phyloP scores from a whole-genome alignment of 2,113 vertebrate species.

The Ictalurus punctatus region DNA sequence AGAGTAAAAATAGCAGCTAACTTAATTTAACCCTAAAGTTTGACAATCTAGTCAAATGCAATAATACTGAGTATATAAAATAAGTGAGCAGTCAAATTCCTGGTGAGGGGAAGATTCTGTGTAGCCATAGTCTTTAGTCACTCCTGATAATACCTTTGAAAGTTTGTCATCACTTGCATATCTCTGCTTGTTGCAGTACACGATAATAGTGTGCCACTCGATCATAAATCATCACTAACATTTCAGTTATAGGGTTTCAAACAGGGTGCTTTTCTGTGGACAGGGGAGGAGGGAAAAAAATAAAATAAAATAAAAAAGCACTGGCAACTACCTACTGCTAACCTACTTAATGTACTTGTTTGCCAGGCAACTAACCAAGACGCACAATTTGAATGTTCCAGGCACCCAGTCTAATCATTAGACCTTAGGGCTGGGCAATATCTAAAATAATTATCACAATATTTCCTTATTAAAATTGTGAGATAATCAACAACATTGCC shows the following conservation, averaged over 20 bases:
- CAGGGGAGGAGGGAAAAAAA: not conserved
- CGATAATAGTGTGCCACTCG: not conserved
- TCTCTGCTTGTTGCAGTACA: not conserved
- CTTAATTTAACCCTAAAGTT: not conserved
- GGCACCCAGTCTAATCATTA: not conserved
- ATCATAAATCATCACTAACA: not conserved
- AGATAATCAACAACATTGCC: not conserved
- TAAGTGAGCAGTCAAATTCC: not conserved
- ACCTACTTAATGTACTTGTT: not conserved
- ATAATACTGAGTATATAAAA: not conserved
- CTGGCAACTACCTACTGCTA: not conserved
- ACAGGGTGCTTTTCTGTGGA: not conserved
- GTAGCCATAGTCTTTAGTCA: not conserved
- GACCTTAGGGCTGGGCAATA: too few relatives aligned
- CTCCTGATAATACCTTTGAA: not conserved
- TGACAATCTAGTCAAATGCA: not conserved
- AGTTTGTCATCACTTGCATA: too few relatives aligned
- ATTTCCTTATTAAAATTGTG: not conserved
- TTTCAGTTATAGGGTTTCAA: not conserved
- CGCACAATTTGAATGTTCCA: not conserved
- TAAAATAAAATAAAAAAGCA: not conserved
- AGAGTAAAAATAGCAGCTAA: not conserved
- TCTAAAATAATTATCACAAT: not conserved
- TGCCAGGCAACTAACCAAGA: not conserved
- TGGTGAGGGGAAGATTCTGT: not conserved